These are phyloP conservation scores for Chrysolina oricalcia DNA, from an alignment of 2,888 invertebrate species.

Conservation along the genomic window DNA sequence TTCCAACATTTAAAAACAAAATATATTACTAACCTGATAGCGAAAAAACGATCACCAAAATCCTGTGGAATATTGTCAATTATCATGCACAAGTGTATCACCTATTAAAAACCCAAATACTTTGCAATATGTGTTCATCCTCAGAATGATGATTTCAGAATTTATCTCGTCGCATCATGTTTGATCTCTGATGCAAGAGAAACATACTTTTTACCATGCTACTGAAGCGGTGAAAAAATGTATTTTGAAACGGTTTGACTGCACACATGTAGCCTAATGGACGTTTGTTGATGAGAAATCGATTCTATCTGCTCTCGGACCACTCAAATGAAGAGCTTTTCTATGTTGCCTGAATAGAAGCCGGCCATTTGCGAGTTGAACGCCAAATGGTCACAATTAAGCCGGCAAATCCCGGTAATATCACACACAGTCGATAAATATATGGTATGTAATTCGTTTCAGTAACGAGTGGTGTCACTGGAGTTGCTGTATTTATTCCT, in stretches of 20 bases:
- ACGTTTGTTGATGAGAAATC: not conserved
- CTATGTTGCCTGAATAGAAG: not conserved
- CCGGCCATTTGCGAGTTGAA: not conserved
- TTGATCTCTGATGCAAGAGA: too few species aligned
- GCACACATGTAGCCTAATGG: not conserved
- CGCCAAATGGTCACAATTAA: slow-evolving; percentile 6
- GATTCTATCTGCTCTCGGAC: slow-evolving; percentile 1
- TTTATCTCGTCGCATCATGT: too few species aligned
- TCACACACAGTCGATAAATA: slow-evolving; percentile 1
- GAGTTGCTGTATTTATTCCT: not conserved
- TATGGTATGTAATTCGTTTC: slow-evolving; percentile 4
- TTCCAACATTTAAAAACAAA: too few species aligned
- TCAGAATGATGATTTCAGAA: too few species aligned
- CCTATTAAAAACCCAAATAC: too few species aligned
- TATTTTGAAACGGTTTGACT: not conserved
- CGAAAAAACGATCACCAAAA: too few species aligned
- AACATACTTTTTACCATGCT: too few species aligned
- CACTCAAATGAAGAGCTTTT: slow-evolving; percentile 13
- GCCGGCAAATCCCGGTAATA: not conserved
- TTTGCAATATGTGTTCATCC: too few species aligned
- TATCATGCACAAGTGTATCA: too few species aligned
- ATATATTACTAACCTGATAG: too few species aligned
- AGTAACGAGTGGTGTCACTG: not conserved
- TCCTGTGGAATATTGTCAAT: too few species aligned
- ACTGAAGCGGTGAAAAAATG: not conserved